Conservation (phyloP, 2,888 invertebrate species). For the Timema cristinae region DNA sequence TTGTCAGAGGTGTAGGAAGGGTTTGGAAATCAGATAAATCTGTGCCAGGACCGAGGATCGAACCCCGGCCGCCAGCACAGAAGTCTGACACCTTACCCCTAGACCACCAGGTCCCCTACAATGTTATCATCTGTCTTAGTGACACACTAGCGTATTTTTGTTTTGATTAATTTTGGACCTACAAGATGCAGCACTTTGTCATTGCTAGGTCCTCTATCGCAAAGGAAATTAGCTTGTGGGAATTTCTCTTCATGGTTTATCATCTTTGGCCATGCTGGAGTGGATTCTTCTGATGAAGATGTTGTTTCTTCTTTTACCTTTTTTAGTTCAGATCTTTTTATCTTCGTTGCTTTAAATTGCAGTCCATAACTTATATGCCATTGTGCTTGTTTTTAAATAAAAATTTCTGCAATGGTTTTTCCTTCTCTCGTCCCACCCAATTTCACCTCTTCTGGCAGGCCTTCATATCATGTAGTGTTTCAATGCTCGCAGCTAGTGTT, state of each 20-base stretch:
- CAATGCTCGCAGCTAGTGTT: background rate
- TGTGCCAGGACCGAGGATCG: too few species aligned
- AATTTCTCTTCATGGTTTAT: background rate
- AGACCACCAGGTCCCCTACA: too few species aligned
- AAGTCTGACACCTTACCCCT: too few species aligned
- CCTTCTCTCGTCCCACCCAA: background rate
- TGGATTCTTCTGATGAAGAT: background rate
- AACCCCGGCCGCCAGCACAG: too few species aligned
- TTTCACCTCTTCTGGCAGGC: background rate
- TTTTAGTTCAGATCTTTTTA: background rate
- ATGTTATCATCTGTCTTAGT: background rate
- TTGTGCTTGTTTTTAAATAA: background rate
- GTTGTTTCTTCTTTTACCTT: background rate
- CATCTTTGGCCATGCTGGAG: background rate
- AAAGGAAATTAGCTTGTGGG: background rate
- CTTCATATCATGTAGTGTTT: background rate
- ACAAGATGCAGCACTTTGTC: background rate
- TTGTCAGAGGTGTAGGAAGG: too few species aligned
- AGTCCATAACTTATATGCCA: background rate
- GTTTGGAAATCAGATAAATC: too few species aligned
- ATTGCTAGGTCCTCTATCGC: too few species aligned
- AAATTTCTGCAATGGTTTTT: background rate
- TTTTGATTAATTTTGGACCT: background rate
- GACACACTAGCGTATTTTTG: slow-evolving; percentile 3
- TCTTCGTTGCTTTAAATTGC: background rate